A percentile compares a stretch with the other conserved stretches of the same genome.
These are phyloP conservation scores for Delichon dasypus DNA, from an alignment of 2,797 vertebrate species.

Conservation along the genomic window DNA sequence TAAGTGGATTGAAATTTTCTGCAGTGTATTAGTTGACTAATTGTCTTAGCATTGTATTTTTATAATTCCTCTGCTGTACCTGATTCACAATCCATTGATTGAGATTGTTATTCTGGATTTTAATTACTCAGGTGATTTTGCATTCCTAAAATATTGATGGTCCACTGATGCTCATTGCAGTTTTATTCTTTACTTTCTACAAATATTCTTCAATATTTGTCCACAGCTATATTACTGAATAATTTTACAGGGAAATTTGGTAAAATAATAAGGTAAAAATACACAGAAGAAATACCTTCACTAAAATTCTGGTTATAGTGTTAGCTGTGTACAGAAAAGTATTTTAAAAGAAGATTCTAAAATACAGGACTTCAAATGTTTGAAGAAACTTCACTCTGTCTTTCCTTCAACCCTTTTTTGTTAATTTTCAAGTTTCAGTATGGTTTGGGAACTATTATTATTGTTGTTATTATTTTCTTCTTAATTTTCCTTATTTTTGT, in stretches of 20 bases:
- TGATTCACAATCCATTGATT: not conserved
- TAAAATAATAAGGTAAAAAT: not conserved
- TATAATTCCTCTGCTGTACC: not conserved
- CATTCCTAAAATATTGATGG: not conserved
- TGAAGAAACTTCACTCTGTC: not conserved
- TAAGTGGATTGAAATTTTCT: not conserved
- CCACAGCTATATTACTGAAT: not conserved
- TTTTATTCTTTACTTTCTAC: not conserved
- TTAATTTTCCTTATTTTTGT: not conserved
- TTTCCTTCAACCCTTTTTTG: not conserved
- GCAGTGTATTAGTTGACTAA: not conserved
- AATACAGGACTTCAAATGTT: not conserved
- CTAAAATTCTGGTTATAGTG: not conserved
- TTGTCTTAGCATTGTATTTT: not conserved
- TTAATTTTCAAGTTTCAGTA: not conserved
- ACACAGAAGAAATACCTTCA: not conserved
- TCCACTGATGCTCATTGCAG: not conserved
- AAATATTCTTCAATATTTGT: not conserved
- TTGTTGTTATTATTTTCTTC: not conserved
- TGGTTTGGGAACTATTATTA: not conserved
- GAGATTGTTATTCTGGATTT: not conserved
- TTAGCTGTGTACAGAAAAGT: not conserved
- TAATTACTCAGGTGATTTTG: not conserved
- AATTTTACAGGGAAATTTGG: not conserved
- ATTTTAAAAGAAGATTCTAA: not conserved